Conservation (phyloP, 2,797 vertebrate genomes). For the Phrynocephalus guinanensis region DNA sequence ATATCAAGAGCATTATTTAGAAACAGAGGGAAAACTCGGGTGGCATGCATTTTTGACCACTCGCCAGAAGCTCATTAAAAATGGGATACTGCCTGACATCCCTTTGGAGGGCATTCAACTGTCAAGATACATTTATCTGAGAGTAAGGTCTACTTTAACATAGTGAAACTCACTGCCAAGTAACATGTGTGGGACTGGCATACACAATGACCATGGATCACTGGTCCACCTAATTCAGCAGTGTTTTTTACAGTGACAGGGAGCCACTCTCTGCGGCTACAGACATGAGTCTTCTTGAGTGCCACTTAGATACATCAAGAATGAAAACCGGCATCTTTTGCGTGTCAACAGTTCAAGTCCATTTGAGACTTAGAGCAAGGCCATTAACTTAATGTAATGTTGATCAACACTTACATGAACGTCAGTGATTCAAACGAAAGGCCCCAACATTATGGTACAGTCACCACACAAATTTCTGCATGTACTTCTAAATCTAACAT, state of each 20-base stretch:
- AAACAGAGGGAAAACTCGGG: too few species aligned
- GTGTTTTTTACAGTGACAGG: neutral
- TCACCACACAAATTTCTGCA: neutral
- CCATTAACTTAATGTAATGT: too few species aligned
- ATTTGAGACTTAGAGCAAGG: too few species aligned
- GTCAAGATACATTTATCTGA: neutral
- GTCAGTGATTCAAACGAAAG: too few species aligned
- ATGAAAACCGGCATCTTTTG: neutral
- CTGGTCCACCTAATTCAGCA: neutral
- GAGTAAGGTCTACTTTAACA: neutral
- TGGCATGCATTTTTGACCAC: too few species aligned
- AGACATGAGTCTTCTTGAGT: neutral
- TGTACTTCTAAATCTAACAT: neutral
- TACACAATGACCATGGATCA: neutral
- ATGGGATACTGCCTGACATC: too few species aligned
- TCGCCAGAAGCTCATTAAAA: too few species aligned
- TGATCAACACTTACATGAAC: too few species aligned
- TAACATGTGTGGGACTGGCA: neutral
- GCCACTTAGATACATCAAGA: neutral
- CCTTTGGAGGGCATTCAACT: too few species aligned
- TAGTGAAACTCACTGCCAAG: neutral
- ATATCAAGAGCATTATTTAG: too few species aligned
- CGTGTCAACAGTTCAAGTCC: too few species aligned
- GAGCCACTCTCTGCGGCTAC: neutral
- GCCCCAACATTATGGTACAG: too few species aligned